These are phyloP conservation scores for Ischnus inquisitorius DNA, from an alignment of 2,888 invertebrate species.

Conservation along the genomic window DNA sequence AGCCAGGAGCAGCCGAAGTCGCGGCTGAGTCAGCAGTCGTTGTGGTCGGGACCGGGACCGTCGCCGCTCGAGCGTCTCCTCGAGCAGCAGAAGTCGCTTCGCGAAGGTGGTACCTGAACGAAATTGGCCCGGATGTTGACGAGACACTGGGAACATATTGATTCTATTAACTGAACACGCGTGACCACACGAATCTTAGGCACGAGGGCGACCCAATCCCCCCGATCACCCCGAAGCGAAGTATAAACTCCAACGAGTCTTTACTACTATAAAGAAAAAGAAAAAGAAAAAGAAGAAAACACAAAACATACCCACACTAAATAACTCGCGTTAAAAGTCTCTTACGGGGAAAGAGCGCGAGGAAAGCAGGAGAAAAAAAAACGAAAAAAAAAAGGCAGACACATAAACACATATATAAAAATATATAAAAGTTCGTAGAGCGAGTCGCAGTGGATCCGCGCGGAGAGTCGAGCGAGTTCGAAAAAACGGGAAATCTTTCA, in stretches of 20 bases:
- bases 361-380: slow-evolving; percentile 4
- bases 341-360: slow-evolving; percentile 58
- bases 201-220: slow-evolving; percentile 59
- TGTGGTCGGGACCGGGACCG: slow-evolving; percentile 92
- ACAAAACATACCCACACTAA: no score
- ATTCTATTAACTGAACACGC: slow-evolving; percentile 67
- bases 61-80: slow-evolving; percentile 93
- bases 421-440: slow-evolving; percentile 64
- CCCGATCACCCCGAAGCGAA: slow-evolving; percentile 42
- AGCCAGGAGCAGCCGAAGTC: slow-evolving; percentile 79
- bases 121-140: slow-evolving; percentile 71
- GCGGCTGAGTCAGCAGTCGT: slow-evolving; percentile 87
- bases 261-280: slow-evolving; percentile 52
- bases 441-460: slow-evolving; percentile 42
- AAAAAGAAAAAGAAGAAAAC: no score
- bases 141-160: slow-evolving; percentile 73
- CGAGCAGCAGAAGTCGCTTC: slow-evolving; percentile 92
- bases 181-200: slow-evolving; percentile 73
- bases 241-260: slow-evolving; percentile 51
- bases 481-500: slow-evolving; percentile 54
- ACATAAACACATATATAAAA: slow-evolving; percentile 63
- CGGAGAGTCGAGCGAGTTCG: slow-evolving; percentile 47
- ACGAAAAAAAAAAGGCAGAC: slow-evolving; percentile 28
- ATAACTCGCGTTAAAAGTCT: slow-evolving; percentile 62
- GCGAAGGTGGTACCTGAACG: slow-evolving; percentile 85